phyloP scores from a whole-genome alignment of 2,797 vertebrate genomes.

The Acanthiza pusilla region DNA sequence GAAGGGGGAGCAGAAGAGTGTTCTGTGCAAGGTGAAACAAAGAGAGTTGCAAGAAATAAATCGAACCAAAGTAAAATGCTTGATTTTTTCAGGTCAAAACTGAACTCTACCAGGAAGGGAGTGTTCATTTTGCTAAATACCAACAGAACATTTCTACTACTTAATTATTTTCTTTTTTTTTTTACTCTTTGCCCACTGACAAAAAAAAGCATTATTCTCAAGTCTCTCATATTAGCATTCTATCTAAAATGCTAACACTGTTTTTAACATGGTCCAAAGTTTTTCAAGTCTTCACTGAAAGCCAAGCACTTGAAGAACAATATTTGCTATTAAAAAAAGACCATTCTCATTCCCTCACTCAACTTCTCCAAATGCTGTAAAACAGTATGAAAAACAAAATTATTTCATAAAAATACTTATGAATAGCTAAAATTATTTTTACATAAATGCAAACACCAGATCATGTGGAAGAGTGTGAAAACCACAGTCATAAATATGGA shows the following conservation, averaged over 20 bases:
- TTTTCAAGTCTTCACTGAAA: background rate
- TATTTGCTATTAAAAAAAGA: background rate
- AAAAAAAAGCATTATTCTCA: background rate
- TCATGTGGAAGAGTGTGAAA: background rate
- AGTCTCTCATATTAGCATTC: background rate
- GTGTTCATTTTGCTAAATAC: background rate
- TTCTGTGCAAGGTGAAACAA: background rate
- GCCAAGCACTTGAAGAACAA: background rate
- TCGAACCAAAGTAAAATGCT: background rate
- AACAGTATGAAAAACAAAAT: background rate
- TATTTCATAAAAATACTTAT: background rate
- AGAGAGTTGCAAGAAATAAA: background rate
- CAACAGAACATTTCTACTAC: background rate
- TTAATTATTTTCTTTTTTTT: background rate
- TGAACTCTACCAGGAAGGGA: background rate
- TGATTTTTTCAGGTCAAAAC: background rate
- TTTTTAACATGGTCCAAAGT: background rate
- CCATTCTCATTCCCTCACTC: background rate
- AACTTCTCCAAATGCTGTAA: background rate
- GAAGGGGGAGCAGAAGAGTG: background rate
- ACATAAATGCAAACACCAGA: background rate
- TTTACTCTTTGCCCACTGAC: background rate
- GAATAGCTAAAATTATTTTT: background rate
- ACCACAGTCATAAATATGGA: background rate
- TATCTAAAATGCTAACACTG: background rate